These are phyloP conservation scores for Tyria jacobaeae DNA, from an alignment of 2,888 invertebrate species.

Conservation along the genomic window DNA sequence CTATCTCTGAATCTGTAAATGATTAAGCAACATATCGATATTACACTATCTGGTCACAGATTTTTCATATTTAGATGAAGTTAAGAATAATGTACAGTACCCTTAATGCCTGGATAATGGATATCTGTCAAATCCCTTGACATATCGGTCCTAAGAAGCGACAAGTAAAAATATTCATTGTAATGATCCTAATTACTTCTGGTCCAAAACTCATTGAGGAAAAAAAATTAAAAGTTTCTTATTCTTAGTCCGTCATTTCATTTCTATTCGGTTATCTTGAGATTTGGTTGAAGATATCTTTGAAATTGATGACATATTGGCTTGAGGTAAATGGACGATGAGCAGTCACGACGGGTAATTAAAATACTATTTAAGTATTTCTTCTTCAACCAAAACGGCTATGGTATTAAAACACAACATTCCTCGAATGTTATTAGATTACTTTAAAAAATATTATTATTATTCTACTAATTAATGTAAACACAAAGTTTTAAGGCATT, in stretches of 20 bases:
- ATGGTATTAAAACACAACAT: neutral
- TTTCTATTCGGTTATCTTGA: slow-evolving; percentile 18
- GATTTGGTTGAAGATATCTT: slow-evolving; percentile 21
- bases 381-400: neutral
- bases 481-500: no score
- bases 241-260: slow-evolving; percentile 16
- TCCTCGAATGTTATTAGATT: no score
- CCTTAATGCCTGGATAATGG: slow-evolving; percentile 18
- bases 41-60: no score
- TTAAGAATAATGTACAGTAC: slow-evolving; percentile 15
- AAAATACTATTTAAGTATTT: neutral
- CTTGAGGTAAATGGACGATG: slow-evolving; percentile 3
- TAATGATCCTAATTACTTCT: slow-evolving; percentile 33
- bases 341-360: neutral
- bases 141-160: slow-evolving; percentile 38
- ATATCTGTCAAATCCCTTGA: no score
- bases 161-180: slow-evolving; percentile 44
- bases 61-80: neutral
- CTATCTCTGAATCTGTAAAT: no score
- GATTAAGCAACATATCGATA: no score
- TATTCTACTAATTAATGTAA: no score
- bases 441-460: no score
- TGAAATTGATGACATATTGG: slow-evolving; percentile 41
- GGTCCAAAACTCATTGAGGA: slow-evolving; percentile 3
- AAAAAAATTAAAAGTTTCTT: slow-evolving; percentile 18